A percentile compares a stretch with the other conserved stretches of the same genome.
These are phyloP conservation scores for Seira sanloemensis DNA, from an alignment of 2,888 invertebrate species.

Conservation along the genomic window DNA sequence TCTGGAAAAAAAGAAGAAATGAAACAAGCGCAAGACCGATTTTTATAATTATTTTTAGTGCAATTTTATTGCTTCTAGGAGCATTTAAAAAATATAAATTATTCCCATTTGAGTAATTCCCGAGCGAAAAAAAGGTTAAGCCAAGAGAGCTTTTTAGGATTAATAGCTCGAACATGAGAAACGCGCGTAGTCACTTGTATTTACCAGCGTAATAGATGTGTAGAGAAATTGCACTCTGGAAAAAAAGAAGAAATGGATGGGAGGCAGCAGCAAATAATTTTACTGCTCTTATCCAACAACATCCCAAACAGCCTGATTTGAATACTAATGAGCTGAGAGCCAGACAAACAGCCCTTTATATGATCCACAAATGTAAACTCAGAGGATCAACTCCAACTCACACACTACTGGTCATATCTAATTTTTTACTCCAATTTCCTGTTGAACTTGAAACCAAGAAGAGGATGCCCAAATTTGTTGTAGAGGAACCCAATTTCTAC, in stretches of 20 bases:
- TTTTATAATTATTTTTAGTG: slow-evolving; percentile 18
- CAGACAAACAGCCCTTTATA: too few relatives aligned
- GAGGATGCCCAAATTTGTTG: neutral
- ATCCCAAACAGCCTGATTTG: slow-evolving; percentile 42
- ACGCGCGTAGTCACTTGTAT: neutral
- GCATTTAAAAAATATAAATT: slow-evolving; percentile 34
- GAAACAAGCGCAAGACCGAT: neutral
- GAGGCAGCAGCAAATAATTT: slow-evolving; percentile 1
- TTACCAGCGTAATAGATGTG: neutral
- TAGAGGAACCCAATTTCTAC: slow-evolving; percentile 20
- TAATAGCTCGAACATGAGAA: neutral
- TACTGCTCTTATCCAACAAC: slow-evolving; percentile 4
- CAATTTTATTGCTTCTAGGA: slow-evolving; percentile 45
- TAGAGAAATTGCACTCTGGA: too few relatives aligned
- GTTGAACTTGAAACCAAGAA: slow-evolving; percentile 44
- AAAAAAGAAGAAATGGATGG: too few relatives aligned
- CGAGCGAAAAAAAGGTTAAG: slow-evolving; percentile 6
- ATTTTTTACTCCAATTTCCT: slow-evolving; percentile 59
- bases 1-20: too few relatives aligned
- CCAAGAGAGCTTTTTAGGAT: too few relatives aligned
- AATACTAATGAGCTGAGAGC: slow-evolving; percentile 62
- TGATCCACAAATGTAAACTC: too few relatives aligned
- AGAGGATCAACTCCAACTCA: too few relatives aligned
- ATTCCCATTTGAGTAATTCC: slow-evolving; percentile 50
- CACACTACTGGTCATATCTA: neutral